Percentiles rank a stretch among this genome's conserved stretches.
These are phyloP conservation scores for Pseudopipra pipra DNA, from an alignment of 2,113 vertebrate genomes.

Conservation along the genomic window DNA sequence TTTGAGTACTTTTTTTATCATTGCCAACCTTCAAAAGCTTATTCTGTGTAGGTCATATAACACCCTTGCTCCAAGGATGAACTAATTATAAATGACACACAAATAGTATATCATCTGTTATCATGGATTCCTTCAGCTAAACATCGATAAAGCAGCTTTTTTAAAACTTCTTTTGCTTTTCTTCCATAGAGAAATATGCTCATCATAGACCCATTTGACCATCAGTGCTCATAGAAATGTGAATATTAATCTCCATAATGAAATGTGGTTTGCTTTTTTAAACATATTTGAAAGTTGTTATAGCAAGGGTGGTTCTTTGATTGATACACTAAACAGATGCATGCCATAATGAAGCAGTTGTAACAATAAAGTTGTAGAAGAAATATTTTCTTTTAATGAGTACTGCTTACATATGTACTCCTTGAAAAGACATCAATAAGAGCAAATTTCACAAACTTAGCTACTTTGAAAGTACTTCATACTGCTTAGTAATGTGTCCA, in stretches of 20 bases:
- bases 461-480: background rate
- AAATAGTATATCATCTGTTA: background rate
- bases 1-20: background rate
- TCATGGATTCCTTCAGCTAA: background rate
- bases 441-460: rapidly evolving
- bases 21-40: background rate
- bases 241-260: background rate
- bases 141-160: background rate
- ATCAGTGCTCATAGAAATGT: background rate
- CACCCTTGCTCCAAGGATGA: background rate
- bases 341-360: background rate
- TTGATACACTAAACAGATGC: background rate
- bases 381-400: background rate
- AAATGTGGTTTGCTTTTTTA: background rate
- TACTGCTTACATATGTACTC: background rate
- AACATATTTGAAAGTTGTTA: background rate
- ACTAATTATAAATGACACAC: background rate
- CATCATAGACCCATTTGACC: background rate
- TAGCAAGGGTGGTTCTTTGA: background rate
- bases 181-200: background rate
- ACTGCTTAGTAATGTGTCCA: background rate
- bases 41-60: background rate
- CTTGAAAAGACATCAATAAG: background rate
- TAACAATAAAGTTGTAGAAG: background rate
- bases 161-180: background rate